Conservation (phyloP, 1,140 invertebrate species). For the Eupristina koningsbergeri region DNA sequence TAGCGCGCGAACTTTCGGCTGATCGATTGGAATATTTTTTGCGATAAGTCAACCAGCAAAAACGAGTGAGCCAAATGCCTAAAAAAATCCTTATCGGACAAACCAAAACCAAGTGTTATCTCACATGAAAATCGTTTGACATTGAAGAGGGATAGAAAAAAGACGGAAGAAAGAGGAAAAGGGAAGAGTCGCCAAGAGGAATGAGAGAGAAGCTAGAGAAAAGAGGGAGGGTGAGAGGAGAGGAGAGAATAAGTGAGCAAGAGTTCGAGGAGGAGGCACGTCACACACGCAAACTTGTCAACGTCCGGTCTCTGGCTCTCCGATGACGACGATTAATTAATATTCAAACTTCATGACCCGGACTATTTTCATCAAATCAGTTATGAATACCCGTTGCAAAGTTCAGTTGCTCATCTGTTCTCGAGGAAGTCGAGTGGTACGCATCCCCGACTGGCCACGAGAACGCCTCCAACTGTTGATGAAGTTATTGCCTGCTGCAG, state of each 20-base stretch:
- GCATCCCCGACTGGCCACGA: neutral
- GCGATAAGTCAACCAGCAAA: neutral
- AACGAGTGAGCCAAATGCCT: neutral
- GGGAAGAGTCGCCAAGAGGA: constrained; percentile 51
- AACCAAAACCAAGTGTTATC: neutral
- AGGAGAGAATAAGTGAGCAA: neutral
- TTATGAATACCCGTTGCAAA: neutral
- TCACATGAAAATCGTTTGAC: constrained; percentile 56
- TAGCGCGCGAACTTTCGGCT: neutral
- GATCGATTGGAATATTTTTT: constrained; percentile 36
- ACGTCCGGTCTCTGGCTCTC: constrained; percentile 45
- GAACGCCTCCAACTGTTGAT: constrained; percentile 1
- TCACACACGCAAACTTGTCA: constrained; percentile 39
- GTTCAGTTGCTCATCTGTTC: neutral
- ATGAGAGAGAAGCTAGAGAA: neutral
- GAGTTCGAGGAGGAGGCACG: constrained; percentile 28
- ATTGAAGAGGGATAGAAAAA: constrained; percentile 54
- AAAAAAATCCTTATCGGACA: constrained; percentile 16
- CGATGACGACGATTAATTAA: constrained; percentile 48
- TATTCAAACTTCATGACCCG: constrained; percentile 30
- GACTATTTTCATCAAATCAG: neutral
- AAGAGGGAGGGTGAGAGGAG: neutral
- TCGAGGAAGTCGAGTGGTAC: neutral
- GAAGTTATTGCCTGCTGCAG: neutral
- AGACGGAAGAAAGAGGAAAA: neutral